phyloP scores from a whole-genome alignment of 2,797 vertebrate genomes.

The Gadopsis bispinosus region DNA sequence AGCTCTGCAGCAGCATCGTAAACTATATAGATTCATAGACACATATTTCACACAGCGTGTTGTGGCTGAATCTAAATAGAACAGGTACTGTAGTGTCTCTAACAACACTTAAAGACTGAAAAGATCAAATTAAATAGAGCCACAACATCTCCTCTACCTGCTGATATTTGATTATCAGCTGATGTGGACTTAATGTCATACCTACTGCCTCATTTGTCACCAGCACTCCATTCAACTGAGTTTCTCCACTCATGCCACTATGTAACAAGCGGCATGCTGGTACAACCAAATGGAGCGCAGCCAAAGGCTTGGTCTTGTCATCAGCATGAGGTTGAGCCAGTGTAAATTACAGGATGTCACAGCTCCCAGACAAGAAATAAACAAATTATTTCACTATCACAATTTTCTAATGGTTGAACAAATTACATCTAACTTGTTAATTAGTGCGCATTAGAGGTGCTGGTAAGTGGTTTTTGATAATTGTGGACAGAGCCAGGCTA shows the following conservation, averaged over 20 bases:
- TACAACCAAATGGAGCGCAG: not conserved
- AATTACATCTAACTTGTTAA: not conserved
- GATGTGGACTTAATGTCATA: not conserved
- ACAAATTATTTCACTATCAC: not conserved
- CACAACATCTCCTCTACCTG: not conserved
- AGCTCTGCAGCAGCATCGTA: not conserved
- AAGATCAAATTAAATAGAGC: not conserved
- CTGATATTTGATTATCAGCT: conserved; percentile 3
- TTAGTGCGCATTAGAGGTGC: not conserved
- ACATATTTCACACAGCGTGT: not conserved
- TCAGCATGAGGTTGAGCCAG: not conserved
- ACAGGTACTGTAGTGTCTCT: not conserved
- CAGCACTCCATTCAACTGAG: not conserved
- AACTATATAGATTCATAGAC: not conserved
- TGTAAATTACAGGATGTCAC: conserved; percentile 2
- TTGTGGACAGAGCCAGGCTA: not conserved
- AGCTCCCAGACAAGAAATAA: not conserved
- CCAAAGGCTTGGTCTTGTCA: not conserved
- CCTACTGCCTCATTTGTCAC: not conserved
- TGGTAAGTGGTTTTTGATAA: not conserved
- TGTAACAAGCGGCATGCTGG: not conserved
- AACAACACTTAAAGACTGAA: not conserved
- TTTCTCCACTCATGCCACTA: not conserved
- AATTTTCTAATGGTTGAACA: too few relatives aligned
- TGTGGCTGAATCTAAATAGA: not conserved